phyloP scores from a whole-genome alignment of 2,797 vertebrate genomes.

The Nasua narica region DNA sequence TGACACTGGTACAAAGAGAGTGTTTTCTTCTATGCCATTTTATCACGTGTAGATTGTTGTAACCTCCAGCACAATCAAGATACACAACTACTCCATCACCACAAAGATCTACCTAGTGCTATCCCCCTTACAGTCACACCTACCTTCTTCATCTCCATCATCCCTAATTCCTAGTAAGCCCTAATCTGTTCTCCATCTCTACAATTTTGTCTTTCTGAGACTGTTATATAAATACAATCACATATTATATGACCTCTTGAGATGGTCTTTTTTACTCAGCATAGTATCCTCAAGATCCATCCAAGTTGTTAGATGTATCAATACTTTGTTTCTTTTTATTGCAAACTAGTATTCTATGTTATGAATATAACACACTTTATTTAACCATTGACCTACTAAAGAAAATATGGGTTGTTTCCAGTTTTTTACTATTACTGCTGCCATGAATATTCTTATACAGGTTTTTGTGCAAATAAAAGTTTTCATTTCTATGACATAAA shows the following conservation, averaged over 20 bases:
- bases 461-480: not conserved
- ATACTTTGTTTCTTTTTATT: not conserved
- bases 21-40: not conserved
- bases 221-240: not conserved
- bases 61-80: not conserved
- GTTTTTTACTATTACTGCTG: not conserved
- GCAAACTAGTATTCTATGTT: not conserved
- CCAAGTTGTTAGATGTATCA: not conserved
- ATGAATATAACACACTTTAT: not conserved
- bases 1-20: not conserved
- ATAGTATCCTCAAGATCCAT: not conserved
- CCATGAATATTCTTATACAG: not conserved
- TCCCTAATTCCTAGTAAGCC: not conserved
- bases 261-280: not conserved
- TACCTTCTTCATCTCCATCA: not conserved
- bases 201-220: not conserved
- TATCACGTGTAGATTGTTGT: not conserved
- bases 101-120: not conserved
- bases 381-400: not conserved
- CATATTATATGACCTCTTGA: not conserved
- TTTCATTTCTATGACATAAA: not conserved
- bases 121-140: not conserved
- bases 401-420: not conserved
- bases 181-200: not conserved
- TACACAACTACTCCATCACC: not conserved